These are phyloP conservation scores for Megastigmus dorsalis DNA, from an alignment of 2,888 invertebrate species.

Conservation along the genomic window DNA sequence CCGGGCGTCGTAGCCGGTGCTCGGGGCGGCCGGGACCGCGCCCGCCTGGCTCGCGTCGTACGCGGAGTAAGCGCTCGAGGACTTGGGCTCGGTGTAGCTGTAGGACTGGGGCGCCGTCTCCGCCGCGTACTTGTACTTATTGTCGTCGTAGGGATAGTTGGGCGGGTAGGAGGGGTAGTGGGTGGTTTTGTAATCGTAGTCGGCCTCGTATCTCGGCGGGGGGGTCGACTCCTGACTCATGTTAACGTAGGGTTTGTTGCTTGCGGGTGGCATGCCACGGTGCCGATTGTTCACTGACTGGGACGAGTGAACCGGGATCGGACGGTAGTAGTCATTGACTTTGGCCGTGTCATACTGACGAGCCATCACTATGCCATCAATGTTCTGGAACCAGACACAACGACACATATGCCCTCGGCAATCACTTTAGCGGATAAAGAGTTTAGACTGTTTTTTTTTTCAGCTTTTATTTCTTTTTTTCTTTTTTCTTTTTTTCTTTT, in stretches of 20 bases:
- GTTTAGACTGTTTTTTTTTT: constrained; percentile 44
- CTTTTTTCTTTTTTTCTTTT: not conserved
- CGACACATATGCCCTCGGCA: constrained; percentile 67
- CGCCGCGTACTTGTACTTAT: constrained; percentile 36
- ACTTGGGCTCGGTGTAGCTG: constrained; percentile 61
- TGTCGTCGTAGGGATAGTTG: constrained; percentile 72
- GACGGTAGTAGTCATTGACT: constrained; percentile 72
- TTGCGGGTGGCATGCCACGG: constrained; percentile 20
- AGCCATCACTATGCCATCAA: constrained; percentile 74
- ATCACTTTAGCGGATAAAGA: constrained; percentile 65
- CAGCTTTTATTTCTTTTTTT: not conserved
- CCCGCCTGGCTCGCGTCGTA: constrained; percentile 1
- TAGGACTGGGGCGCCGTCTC: constrained; percentile 56
- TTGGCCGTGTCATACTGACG: constrained; percentile 73
- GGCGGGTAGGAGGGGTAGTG: constrained; percentile 73
- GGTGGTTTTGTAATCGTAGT: constrained; percentile 73
- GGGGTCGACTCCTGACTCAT: constrained; percentile 57
- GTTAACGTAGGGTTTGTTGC: constrained; percentile 43
- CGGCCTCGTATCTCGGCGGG: constrained; percentile 59
- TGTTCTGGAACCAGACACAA: constrained; percentile 74
- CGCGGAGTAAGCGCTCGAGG: constrained; percentile 30
- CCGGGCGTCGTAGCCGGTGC: constrained; percentile 53
- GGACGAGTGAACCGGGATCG: constrained; percentile 61
- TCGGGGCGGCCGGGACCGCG: constrained; percentile 48
- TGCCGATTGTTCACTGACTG: constrained; percentile 36